A percentile compares a stretch with the other conserved stretches of the same genome.
These are phyloP conservation scores for Liolophura sinensis DNA, from an alignment of 1,140 invertebrate genomes.

Conservation along the genomic window DNA sequence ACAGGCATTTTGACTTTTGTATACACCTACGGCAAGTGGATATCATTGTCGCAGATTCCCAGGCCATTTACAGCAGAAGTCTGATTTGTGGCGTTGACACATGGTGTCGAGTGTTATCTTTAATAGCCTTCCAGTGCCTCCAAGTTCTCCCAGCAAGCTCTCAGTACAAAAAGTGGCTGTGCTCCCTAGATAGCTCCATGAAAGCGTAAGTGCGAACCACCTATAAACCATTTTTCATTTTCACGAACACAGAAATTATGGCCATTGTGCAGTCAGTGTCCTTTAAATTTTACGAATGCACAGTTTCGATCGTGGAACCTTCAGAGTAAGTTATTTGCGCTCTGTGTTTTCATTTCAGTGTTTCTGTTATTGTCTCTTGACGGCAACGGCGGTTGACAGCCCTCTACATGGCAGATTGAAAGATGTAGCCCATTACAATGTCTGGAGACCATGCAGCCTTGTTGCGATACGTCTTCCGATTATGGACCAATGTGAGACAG, in stretches of 20 bases:
- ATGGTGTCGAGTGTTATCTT: conserved; percentile 17
- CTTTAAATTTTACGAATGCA: too few relatives aligned
- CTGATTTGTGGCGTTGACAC: conserved; percentile 2
- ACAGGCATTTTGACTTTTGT: conserved; percentile 12
- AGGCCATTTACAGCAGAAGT: conserved; percentile 10
- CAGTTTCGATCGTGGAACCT: too few relatives aligned
- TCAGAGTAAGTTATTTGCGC: too few relatives aligned
- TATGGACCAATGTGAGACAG: conserved; percentile 18
- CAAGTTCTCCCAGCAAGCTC: conserved; percentile 9
- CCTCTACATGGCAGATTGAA: conserved; percentile 9
- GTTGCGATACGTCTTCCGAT: conserved; percentile 6
- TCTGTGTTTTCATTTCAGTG: too few relatives aligned
- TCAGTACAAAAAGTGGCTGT: conserved; percentile 16
- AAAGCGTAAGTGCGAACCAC: too few relatives aligned
- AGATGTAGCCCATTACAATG: conserved; percentile 10
- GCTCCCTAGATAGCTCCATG: conserved; percentile 12
- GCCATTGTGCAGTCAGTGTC: conserved; percentile 12
- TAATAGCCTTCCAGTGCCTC: conserved; percentile 13
- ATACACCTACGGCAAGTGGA: conserved; percentile 18
- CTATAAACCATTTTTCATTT: conserved; percentile 9
- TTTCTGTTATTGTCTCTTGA: too few relatives aligned
- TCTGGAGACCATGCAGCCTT: conserved; percentile 3
- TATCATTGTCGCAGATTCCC: conserved; percentile 8
- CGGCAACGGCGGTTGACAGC: too few relatives aligned
- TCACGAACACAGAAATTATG: conserved; percentile 13